phyloP scores from a whole-genome alignment of 2,888 invertebrate species.

The Drosophila borealis region DNA sequence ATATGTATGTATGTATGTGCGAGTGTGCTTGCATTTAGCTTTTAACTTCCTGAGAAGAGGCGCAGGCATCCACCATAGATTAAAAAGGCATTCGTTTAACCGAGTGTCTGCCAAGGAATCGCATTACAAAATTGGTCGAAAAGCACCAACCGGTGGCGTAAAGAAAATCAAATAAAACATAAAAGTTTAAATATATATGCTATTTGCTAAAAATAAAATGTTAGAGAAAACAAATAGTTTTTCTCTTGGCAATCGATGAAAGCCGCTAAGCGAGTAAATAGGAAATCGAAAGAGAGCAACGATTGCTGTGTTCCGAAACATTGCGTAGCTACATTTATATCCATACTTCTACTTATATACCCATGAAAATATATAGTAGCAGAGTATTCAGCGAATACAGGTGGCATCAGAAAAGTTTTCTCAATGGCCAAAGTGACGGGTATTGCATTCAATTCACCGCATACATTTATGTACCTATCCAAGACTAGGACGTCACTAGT shows the following conservation, averaged over 20 bases:
- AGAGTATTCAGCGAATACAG: constrained; percentile 40
- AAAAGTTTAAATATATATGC: constrained; percentile 72
- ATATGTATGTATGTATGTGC: constrained; percentile 28
- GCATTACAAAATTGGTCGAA: constrained; percentile 38
- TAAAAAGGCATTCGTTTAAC: constrained; percentile 52
- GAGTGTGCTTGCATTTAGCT: constrained; percentile 33
- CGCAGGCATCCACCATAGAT: constrained; percentile 32
- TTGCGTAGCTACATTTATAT: constrained; percentile 3
- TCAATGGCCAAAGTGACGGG: constrained; percentile 9
- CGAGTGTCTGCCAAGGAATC: constrained; percentile 44
- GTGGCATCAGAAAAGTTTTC: constrained; percentile 23
- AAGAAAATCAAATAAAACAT: constrained; percentile 55
- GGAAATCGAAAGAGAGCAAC: constrained; percentile 21
- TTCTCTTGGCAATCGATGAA: constrained; percentile 23
- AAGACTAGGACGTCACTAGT: constrained; percentile 15
- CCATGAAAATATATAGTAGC: not conserved
- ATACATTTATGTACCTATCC: not conserved
- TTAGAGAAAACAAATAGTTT: constrained; percentile 39
- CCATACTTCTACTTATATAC: not conserved
- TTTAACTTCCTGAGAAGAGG: constrained; percentile 33
- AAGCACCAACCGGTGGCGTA: constrained; percentile 30
- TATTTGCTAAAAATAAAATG: constrained; percentile 66
- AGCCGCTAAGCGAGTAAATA: constrained; percentile 22
- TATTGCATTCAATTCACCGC: not conserved
- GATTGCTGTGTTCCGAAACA: constrained; percentile 16